Base-by-base conservation (phyloP, 2,888 invertebrate species). In the Mimas tiliae region DNA sequence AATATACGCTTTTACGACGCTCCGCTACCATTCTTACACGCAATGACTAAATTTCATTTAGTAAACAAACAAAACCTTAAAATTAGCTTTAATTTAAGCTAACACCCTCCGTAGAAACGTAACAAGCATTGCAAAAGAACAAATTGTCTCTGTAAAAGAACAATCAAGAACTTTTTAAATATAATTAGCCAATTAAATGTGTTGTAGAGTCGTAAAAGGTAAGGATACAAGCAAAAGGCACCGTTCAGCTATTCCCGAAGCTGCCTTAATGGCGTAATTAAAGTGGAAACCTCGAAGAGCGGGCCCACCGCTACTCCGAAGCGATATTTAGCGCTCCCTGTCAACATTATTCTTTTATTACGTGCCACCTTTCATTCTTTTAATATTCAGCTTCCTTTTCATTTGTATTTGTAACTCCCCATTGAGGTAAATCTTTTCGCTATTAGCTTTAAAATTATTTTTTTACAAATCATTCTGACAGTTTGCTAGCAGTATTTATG, bases 251-350 rank as follows among this genome's bases (percentile, higher is more conserved):
- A 70, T 73, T 73, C 70, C 64, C 63, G 58, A 66, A 71, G 69
- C 70, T 72, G 70, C 69, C 72, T 78, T 80, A 80, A 81, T 78
- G 69, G 67, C 67, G 75, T 81, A 82, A 84, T 84, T 82, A 83
- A 81, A 81, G 69, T 69, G 71, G 64, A 63, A 45, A 55, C 68
- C 48, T 62, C 63, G 62, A 62, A 64, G 62, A 62, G 33, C 19
- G 19, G 67, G 19, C 42, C 42, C 55, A 52, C 42, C 67, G 47
- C 64, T 58, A 47, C 66, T 48, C 66, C 62, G 78, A 79, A 82
- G 79, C 77, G 77, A 81, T 79, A 82, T 83, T 84, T 80, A 80
- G 80, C 78, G 72, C 71, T 70, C 67, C 72, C 66, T 67, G 74
- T 72, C 76, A 68, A 74, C 79, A 76, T 80, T 82, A 79, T 77